These are phyloP conservation scores for Arvicanthis niloticus DNA, from an alignment of 2,113 vertebrate genomes.

Conservation along the genomic window DNA sequence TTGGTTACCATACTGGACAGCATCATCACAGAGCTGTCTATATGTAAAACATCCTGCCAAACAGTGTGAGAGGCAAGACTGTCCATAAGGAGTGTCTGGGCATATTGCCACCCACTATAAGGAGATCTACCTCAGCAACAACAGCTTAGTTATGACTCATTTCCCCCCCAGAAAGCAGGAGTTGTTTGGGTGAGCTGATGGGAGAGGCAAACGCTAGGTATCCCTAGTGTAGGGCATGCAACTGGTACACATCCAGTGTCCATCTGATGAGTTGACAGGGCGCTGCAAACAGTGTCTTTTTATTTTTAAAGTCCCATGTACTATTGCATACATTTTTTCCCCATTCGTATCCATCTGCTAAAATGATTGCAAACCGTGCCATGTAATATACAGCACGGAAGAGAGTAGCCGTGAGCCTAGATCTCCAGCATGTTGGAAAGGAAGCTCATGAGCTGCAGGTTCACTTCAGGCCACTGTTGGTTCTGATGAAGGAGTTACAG, in stretches of 20 bases:
- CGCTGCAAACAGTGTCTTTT: background rate
- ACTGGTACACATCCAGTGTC: background rate
- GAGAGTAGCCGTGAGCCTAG: background rate
- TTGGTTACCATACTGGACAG: background rate
- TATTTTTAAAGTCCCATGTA: background rate
- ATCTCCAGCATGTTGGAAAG: background rate
- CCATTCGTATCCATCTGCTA: background rate
- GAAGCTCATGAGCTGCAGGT: background rate
- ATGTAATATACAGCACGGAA: background rate
- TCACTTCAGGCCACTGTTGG: background rate
- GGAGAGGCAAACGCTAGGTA: background rate
- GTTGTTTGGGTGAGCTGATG: background rate
- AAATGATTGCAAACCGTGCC: background rate
- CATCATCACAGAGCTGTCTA: background rate
- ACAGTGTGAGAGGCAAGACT: background rate
- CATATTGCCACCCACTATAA: background rate
- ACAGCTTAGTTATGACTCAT: background rate
- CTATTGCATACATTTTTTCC: background rate
- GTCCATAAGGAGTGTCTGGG: background rate
- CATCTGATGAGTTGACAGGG: background rate
- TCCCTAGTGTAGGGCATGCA: background rate
- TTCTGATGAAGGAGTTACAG: constrained; percentile 5
- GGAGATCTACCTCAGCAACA: background rate
- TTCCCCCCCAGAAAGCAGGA: background rate
- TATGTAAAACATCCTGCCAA: background rate